These are phyloP conservation scores for Chelonoidis abingdonii DNA, from an alignment of 2,113 vertebrate species.

Conservation along the genomic window DNA sequence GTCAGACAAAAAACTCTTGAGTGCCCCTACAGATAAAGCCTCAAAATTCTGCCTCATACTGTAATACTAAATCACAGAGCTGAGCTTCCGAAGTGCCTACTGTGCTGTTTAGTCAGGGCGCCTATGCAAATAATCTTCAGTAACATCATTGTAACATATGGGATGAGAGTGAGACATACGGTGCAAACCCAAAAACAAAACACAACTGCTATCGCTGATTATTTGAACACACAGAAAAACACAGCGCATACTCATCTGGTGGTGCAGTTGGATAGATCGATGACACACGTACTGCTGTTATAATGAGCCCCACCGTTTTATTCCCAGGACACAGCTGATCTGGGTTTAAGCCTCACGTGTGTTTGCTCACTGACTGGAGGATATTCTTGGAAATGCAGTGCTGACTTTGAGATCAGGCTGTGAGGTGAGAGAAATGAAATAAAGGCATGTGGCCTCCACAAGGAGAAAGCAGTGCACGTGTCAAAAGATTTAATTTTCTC, in stretches of 20 bases:
- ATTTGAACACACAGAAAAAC: background rate
- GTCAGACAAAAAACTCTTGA: background rate
- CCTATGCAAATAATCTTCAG: slow-evolving; percentile 27
- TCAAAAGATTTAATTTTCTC: background rate
- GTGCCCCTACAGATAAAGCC: background rate
- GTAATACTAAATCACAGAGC: background rate
- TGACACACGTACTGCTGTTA: background rate
- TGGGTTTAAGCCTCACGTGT: background rate
- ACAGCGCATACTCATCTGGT: background rate
- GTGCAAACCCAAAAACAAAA: background rate
- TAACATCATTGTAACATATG: background rate
- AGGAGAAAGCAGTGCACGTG: background rate
- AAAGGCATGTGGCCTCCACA: background rate
- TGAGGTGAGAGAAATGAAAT: background rate
- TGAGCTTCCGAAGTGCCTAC: background rate
- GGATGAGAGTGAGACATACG: background rate
- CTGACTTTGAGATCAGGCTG: background rate
- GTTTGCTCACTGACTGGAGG: background rate
- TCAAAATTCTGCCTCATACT: background rate
- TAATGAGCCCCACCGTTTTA: background rate
- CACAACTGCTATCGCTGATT: background rate
- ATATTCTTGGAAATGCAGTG: background rate
- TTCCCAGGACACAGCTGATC: background rate
- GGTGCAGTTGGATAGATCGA: background rate
- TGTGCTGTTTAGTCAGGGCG: slow-evolving; percentile 9